Base-by-base conservation (phyloP, 2,888 invertebrate species). In the Callosobruchus maculatus region DNA sequence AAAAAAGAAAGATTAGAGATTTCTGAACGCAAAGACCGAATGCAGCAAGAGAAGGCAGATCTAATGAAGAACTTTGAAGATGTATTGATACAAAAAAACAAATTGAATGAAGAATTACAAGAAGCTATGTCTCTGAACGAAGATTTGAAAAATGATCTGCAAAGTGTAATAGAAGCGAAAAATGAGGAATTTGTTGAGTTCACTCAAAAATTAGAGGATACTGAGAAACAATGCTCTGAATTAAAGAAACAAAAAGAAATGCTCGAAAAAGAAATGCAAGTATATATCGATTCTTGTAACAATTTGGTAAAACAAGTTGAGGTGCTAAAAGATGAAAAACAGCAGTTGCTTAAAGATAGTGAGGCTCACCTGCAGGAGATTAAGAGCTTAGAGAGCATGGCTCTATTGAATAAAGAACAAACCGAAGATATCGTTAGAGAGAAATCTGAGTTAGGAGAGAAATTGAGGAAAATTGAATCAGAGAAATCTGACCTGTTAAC, bases 351-450 rank as follows among this genome's bases (percentile, higher is more conserved):
- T 72, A 67, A 74, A 72, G 71, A 20, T 72, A 70, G 67, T 71
- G 21, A 49, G 67, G 49, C 22, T 70, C 30, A 73, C 20, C n/a
- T 74, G 22, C 70, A 22, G 67, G 49, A 75, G n/a, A 26, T 74
- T 9, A 68, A 75, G 7, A 75, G 71, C 66, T 69, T 78, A 2
- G 70, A 5, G 1, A 13, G 13, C 49, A 49, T 49, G 49, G 49
- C 7, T 49, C 49, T 13, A 18, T 13, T 78, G 76, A 80, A 78
- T 71, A 80, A 80, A 22, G 79, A 78, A 22, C 79, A 81, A 71
- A 71, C 78, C 18, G 75, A 77, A 71, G 72, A 76, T 20, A 49
- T 74, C 49, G 13, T 71, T 1, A 21, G 21, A 70, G 70, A 70
- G 2, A 70, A 68, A 9, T 2, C 5, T 18, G 22, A 68, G 18